Conservation (phyloP, 2,797 vertebrate species). For the Kryptopterus vitreolus region DNA sequence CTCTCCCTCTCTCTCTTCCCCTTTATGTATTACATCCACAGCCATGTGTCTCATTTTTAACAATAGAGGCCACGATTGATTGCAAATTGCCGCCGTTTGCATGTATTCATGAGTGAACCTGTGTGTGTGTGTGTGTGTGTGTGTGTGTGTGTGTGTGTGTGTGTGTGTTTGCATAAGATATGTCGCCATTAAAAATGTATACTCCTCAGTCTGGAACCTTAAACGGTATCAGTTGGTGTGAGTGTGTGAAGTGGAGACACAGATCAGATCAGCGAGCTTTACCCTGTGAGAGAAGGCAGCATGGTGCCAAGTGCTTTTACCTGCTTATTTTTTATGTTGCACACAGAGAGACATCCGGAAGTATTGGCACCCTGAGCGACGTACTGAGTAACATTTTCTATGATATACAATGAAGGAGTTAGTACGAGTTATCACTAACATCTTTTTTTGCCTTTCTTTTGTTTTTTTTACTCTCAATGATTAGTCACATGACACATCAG, state of each 20-base stretch:
- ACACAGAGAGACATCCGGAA: neutral
- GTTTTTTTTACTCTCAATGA: too few relatives aligned
- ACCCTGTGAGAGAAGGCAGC: neutral
- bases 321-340: too few relatives aligned
- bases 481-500: too few relatives aligned
- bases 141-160: too few relatives aligned
- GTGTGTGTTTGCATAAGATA: neutral
- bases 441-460: too few relatives aligned
- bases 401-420: too few relatives aligned
- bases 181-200: constrained; percentile 3
- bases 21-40: neutral
- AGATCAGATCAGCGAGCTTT: constrained; percentile 8
- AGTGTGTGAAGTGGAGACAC: neutral
- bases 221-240: neutral
- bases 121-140: neutral
- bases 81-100: neutral
- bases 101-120: neutral
- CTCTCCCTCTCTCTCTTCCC: neutral
- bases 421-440: too few relatives aligned
- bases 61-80: neutral
- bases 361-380: neutral
- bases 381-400: too few relatives aligned
- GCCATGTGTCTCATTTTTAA: neutral
- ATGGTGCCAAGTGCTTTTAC: neutral
- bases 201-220: neutral